Conservation (phyloP, 2,113 vertebrate species). For the Tetrao urogallus region DNA sequence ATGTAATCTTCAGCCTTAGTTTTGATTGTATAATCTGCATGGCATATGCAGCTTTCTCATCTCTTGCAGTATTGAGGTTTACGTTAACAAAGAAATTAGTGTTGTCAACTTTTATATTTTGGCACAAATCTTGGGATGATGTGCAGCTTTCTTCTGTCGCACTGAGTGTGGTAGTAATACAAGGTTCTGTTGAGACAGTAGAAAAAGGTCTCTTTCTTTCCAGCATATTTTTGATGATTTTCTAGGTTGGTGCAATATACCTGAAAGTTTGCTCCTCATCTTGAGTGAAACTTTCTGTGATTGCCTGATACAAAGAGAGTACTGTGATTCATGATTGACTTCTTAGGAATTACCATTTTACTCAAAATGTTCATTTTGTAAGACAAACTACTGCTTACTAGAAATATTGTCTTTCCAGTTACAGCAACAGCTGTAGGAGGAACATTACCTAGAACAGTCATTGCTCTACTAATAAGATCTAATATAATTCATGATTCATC, state of each 20-base stretch:
- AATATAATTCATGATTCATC: neutral
- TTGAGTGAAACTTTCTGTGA: neutral
- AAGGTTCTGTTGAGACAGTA: neutral
- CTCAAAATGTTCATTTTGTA: neutral
- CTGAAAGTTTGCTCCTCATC: neutral
- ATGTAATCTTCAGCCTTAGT: neutral
- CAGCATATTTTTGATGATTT: neutral
- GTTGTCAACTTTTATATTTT: neutral
- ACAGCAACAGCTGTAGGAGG: neutral
- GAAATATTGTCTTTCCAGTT: neutral
- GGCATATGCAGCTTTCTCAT: neutral
- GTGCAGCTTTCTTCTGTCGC: neutral
- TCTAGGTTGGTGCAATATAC: rapidly evolving
- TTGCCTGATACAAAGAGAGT: neutral
- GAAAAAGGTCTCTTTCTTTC: neutral
- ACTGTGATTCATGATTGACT: neutral
- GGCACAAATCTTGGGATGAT: neutral
- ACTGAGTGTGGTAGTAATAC: neutral
- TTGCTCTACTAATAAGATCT: neutral
- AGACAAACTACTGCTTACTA: neutral
- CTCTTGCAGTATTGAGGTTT: neutral
- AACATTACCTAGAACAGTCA: neutral
- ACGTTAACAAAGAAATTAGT: neutral
- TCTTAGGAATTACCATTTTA: neutral
- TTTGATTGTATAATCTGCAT: neutral